Evolutionary conservation across 2,888 invertebrate genomes (phyloP), one percentile per base, ranked within the genome.

Genomic region (Tuberolachnus salignus): DNA sequence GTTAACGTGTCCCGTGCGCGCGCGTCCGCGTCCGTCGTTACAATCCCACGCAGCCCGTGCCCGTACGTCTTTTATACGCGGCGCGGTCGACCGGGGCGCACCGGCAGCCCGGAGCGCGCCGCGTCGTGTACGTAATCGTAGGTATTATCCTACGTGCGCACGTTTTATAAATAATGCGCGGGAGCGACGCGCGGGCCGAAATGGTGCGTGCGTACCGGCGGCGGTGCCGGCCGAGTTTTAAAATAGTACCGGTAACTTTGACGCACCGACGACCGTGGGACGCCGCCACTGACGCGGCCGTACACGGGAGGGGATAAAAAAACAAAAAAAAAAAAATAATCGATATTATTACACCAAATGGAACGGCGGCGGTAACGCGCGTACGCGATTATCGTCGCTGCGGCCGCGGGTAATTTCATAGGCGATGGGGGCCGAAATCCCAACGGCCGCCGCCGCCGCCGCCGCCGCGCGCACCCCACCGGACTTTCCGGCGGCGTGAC

Each of bases 341-440:
- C 71, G 71, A 72, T 72, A 72, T n/a, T n/a, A 34, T 6, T 4
- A 34, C 6, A 34, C 34, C n/a, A 6, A 34, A 34, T 6, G 44
- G 2, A 21, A 49, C 66, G 49, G 23, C 49, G 21, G 16, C 23
- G 23, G 49, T n/a, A 6, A 3, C 34, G 49, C 10, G 9, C 53
- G 53, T 34, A 51, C 19, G 63, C 13, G 63, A 19, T 11, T 34
- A 3, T 1, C 61, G 34, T 34, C 34, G n/a, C 63, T 16, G 55
- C 16, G 21, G 19, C 10, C 44, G 13, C 64, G 42, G 53, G 42
- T 51, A 73, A 34, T 46, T 46, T n/a, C 14, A 26, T 4, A 23
- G 23, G 16, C 26, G 66, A 21, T 6, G 64, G 64, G 21, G 57
- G 26, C 57, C 51, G 57, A 13, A 16, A 67, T 78, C 78, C 78